phyloP scores from a whole-genome alignment of 2,113 vertebrate species.

The Eptatretus burgeri region DNA sequence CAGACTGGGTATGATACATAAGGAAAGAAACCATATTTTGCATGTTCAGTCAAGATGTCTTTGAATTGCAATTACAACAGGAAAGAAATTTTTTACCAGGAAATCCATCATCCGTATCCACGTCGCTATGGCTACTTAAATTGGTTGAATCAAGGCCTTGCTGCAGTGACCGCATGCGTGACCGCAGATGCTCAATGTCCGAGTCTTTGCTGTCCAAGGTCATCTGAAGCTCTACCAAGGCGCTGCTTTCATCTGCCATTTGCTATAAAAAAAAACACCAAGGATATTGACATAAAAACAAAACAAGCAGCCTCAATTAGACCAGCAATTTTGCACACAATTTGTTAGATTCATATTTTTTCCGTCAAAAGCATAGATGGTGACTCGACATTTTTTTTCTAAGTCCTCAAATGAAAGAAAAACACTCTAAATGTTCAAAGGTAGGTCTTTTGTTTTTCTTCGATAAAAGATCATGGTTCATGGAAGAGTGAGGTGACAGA shows the following conservation, averaged over 20 bases:
- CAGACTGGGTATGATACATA: neutral
- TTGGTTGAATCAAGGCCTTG: conserved; percentile 64
- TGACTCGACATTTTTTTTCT: no score
- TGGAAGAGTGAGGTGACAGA: no score
- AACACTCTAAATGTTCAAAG: no score
- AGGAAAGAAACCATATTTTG: neutral
- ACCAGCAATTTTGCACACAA: no score
- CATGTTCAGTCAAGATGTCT: neutral
- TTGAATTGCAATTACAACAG: neutral
- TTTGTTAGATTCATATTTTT: no score
- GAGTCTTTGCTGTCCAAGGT: conserved; percentile 92
- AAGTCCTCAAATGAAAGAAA: no score
- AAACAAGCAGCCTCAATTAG: no score
- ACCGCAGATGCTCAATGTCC: conserved; percentile 88
- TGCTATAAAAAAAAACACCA: conserved; percentile 30
- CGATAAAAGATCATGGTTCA: no score
- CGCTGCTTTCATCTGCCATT: conserved; percentile 73
- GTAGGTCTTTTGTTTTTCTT: no score
- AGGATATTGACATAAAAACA: neutral
- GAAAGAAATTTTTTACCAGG: conserved; percentile 24
- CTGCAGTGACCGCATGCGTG: conserved; percentile 46
- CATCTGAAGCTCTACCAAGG: conserved; percentile 86
- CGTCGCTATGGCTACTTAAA: conserved; percentile 47
- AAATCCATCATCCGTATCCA: conserved; percentile 52
- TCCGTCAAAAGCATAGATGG: no score